Base-by-base conservation (phyloP, 2,888 invertebrate species). In the Erebia palarica region DNA sequence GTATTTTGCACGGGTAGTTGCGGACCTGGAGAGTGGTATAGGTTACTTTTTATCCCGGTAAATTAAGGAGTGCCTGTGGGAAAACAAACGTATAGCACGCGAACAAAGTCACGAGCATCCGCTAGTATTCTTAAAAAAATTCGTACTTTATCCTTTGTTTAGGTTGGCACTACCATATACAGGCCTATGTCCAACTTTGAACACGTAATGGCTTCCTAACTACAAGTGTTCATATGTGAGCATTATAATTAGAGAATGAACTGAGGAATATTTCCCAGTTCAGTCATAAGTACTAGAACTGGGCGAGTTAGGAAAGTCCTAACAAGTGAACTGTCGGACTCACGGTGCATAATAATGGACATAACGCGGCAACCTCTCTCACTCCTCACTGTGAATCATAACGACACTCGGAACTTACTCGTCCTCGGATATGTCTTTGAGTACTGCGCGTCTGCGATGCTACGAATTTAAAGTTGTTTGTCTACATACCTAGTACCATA, bases 201-300 rank as follows among this genome's bases (percentile, higher is more conserved):
- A 36, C 36, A 7, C 7, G 7, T 51, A 14, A 14, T 7, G n/a
- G 4, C 13, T 51, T 18, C 10, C 27, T 10, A 18, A 11, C 4
- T 9, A 11, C 36, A 42, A 47, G 11, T 61, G 61, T 47, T 55
- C 55, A 80, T 81, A 83, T 79, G 81, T 76, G 78, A 83, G 83
- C 80, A 36, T 36, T 82, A 82, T 88, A 89, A 87, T 86, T 86
- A 84, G 82, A 85, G 85, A 83, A 83, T 81, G 86, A 86, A 85
- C 84, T 84, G 79, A 75, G 81, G 79, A 83, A 83, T 49, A 63
- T 27, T 63, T 63, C 21, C 21, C 81, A 83, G 82, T 84, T 80
- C 76, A 80, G 79, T 80, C 81, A 81, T 85, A 82, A 82, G 81
- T 80, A 80, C 80, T 80, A 80, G 61, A 76, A 70, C 44, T 67